These are phyloP conservation scores for Okamejei kenojei DNA, from an alignment of 2,797 vertebrate genomes.

Conservation along the genomic window DNA sequence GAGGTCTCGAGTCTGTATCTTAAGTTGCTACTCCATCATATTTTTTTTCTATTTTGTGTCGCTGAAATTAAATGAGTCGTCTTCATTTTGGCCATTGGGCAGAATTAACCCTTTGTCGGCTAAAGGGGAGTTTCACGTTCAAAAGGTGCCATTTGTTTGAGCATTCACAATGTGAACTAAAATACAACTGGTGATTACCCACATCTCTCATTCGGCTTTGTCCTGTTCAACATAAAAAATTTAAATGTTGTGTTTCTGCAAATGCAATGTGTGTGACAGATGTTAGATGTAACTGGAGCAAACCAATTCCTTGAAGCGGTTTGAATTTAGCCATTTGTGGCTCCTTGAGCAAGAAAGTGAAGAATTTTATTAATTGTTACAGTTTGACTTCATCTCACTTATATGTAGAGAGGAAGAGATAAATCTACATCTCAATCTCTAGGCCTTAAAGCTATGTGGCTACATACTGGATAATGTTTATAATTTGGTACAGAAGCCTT, in stretches of 20 bases:
- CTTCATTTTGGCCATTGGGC: slow-evolving; percentile 82
- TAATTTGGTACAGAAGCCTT: background rate
- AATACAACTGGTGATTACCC: background rate
- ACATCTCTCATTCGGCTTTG: background rate
- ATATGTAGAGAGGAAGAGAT: background rate
- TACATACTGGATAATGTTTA: background rate
- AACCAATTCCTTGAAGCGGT: slow-evolving; percentile 13
- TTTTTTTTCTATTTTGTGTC: slow-evolving; percentile 59
- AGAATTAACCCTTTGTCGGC: slow-evolving; percentile 68
- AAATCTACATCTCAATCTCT: background rate
- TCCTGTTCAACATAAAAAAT: background rate
- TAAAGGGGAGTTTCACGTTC: slow-evolving; percentile 44
- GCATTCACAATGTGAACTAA: background rate
- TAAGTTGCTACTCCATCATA: slow-evolving; percentile 70
- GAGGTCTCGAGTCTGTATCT: slow-evolving; percentile 72
- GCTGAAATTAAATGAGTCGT: slow-evolving; percentile 93
- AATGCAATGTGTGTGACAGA: background rate
- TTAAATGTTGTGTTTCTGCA: background rate
- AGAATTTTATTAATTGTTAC: slow-evolving; percentile 21
- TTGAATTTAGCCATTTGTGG: slow-evolving; percentile 16
- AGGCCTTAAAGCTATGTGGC: background rate
- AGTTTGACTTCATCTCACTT: background rate
- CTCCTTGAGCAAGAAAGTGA: slow-evolving; percentile 8
- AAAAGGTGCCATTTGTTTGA: background rate
- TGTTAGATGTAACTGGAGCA: slow-evolving; percentile 1